These are phyloP conservation scores for Neosilurus mollespiculum DNA, from an alignment of 2,797 vertebrate genomes.

Conservation along the genomic window DNA sequence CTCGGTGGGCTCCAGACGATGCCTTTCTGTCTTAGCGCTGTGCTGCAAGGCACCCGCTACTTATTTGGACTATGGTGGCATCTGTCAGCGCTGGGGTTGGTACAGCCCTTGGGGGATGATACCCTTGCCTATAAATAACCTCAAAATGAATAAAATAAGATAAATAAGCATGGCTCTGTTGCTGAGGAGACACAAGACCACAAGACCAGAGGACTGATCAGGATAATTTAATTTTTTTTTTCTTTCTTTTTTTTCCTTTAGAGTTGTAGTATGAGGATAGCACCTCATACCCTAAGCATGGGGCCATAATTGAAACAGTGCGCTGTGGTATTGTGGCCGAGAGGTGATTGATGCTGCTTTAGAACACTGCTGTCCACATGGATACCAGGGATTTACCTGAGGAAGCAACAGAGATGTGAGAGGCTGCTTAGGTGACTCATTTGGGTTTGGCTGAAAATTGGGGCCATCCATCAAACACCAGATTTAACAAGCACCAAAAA, in stretches of 20 bases:
- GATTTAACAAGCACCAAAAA: conserved; percentile 77
- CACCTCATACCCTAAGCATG: conserved; percentile 42
- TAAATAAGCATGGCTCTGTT: conserved; percentile 53
- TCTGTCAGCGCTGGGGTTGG: conserved; percentile 61
- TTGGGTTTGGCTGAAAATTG: conserved; percentile 80
- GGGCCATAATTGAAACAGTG: conserved; percentile 74
- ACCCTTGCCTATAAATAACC: conserved; percentile 53
- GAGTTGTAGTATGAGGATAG: conserved; percentile 52
- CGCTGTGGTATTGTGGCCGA: conserved; percentile 56
- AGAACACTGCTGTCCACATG: conserved; percentile 70
- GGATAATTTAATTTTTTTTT: conserved; percentile 41
- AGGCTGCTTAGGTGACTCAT: conserved; percentile 75
- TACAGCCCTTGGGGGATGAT: conserved; percentile 45
- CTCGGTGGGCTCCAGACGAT: conserved; percentile 64
- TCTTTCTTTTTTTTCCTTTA: neutral
- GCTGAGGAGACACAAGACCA: conserved; percentile 54
- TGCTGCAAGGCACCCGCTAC: conserved; percentile 51
- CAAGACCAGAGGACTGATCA: conserved; percentile 48
- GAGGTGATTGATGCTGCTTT: conserved; percentile 77
- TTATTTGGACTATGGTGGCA: conserved; percentile 51
- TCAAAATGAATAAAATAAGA: conserved; percentile 53
- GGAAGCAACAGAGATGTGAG: conserved; percentile 59
- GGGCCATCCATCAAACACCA: conserved; percentile 78
- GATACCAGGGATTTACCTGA: conserved; percentile 71
- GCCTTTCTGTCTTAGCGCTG: conserved; percentile 60